Evolutionary conservation across 2,113 vertebrate species (phyloP).

Genomic region (Mobula hypostoma): DNA sequence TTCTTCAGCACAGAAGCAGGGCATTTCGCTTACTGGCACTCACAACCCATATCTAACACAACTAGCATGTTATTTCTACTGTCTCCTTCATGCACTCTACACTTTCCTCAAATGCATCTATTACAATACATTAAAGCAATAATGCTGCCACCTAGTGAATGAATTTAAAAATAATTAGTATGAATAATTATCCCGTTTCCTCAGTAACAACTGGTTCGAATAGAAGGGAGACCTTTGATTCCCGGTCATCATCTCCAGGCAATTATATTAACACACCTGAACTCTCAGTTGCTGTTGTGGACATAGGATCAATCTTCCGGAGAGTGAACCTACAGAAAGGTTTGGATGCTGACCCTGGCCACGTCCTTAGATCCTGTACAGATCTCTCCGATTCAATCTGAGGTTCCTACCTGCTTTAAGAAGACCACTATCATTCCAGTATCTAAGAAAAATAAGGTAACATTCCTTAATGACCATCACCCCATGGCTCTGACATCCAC

Average conservation of each 20-base stretch:
- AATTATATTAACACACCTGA: not conserved
- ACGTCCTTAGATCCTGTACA: too few relatives aligned
- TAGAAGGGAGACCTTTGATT: not conserved
- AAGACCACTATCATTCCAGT: too few relatives aligned
- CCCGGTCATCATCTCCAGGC: not conserved
- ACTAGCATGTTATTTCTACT: not conserved
- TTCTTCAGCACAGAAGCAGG: not conserved
- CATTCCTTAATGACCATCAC: too few relatives aligned
- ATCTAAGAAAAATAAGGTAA: too few relatives aligned
- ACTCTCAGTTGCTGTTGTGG: too few relatives aligned
- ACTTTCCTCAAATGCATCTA: not conserved
- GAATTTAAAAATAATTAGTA: not conserved
- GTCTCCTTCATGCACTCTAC: not conserved
- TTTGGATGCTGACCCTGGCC: too few relatives aligned
- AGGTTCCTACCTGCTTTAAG: too few relatives aligned
- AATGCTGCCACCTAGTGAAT: not conserved
- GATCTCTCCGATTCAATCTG: too few relatives aligned
- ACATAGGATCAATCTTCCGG: too few relatives aligned
- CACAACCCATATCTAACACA: not conserved
- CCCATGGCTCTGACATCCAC: too few relatives aligned
- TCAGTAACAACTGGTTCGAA: not conserved
- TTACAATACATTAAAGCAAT: not conserved
- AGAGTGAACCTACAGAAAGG: too few relatives aligned
- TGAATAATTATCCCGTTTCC: not conserved
- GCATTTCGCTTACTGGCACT: not conserved